Percentiles rank a stretch among this genome's conserved stretches.
Conservation (phyloP, 2,113 vertebrate genomes). For the Zapornia atra region DNA sequence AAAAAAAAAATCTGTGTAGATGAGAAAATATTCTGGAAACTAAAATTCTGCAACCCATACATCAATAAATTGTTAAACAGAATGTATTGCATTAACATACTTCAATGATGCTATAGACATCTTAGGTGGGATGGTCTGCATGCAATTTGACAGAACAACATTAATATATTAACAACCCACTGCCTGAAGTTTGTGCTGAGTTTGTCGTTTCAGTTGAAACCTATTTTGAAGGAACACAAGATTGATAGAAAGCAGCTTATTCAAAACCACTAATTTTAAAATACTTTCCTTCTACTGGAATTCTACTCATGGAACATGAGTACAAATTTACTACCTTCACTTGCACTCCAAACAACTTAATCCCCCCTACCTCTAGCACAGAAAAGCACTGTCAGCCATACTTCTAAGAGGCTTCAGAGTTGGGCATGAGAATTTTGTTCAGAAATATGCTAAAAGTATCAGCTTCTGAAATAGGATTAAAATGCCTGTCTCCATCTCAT, state of each 20-base stretch:
- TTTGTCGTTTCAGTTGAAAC: not conserved
- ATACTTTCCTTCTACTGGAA: not conserved
- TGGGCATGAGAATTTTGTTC: not conserved
- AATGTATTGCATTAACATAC: not conserved
- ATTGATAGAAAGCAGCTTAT: not conserved
- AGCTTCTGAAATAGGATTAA: constrained; percentile 1
- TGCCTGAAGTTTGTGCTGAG: not conserved
- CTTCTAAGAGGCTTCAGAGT: not conserved
- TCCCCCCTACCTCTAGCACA: not conserved
- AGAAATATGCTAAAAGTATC: not conserved
- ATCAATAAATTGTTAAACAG: not conserved
- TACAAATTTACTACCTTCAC: not conserved
- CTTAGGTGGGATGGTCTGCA: not conserved
- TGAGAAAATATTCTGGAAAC: not conserved
- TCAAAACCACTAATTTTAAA: not conserved
- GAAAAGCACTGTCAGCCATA: not conserved
- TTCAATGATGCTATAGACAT: not conserved
- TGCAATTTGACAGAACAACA: not conserved
- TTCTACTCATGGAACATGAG: not conserved
- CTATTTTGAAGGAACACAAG: not conserved
- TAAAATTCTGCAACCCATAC: not conserved
- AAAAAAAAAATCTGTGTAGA: not conserved
- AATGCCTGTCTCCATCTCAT: not conserved
- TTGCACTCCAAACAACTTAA: not conserved
- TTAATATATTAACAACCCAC: not conserved